Conservation (phyloP, 2,113 vertebrate genomes). For the Axis porcinus region DNA sequence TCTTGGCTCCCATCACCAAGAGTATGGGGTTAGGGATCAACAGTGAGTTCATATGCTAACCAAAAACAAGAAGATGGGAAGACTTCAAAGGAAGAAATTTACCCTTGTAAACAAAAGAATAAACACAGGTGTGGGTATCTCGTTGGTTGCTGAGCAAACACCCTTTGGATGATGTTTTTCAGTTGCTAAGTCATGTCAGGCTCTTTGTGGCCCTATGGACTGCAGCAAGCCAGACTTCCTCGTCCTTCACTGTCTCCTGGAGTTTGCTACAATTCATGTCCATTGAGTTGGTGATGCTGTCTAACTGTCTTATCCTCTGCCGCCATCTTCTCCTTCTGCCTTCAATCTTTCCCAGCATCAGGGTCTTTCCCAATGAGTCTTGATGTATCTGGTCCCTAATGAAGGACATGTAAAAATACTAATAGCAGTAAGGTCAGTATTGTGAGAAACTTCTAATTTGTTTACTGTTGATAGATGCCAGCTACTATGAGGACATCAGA, state of each 20-base stretch:
- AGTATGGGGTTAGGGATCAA: accelerated
- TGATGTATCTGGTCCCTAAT: neutral
- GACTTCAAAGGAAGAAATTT: neutral
- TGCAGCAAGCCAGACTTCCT: neutral
- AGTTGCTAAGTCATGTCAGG: neutral
- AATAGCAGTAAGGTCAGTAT: neutral
- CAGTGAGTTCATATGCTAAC: neutral
- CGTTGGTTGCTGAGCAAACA: neutral
- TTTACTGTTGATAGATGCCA: conserved; percentile 21
- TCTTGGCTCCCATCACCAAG: accelerated
- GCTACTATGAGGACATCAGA: neutral
- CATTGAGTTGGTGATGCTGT: neutral
- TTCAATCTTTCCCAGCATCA: neutral
- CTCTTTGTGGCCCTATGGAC: neutral
- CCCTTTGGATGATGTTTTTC: neutral
- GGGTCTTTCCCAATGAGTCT: neutral
- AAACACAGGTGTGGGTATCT: neutral
- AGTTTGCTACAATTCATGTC: neutral
- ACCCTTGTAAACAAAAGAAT: neutral
- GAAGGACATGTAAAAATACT: neutral
- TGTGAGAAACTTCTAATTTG: neutral
- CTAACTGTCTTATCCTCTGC: neutral
- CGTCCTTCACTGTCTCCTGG: neutral
- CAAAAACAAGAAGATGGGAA: neutral
- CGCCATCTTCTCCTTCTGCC: neutral